These are phyloP conservation scores for Microcebus murinus DNA, from an alignment of 2,113 vertebrate genomes.

Conservation along the genomic window DNA sequence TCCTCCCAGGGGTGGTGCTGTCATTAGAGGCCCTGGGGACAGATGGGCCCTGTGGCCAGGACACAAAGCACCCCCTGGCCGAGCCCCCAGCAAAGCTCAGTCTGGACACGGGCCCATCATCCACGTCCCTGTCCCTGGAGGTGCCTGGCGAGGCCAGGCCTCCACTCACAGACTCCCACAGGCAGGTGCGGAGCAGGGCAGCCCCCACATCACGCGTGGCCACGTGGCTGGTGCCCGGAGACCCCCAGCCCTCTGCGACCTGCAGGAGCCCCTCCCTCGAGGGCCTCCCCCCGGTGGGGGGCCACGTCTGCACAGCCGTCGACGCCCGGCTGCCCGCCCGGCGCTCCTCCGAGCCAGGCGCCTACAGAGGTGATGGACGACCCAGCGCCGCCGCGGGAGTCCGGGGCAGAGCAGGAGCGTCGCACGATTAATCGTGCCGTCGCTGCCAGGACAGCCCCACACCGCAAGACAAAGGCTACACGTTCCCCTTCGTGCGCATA, in stretches of 20 bases:
- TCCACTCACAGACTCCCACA: constrained; percentile 75
- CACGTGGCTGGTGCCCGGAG: accelerated
- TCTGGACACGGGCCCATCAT: constrained; percentile 76
- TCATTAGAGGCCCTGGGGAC: constrained; percentile 76
- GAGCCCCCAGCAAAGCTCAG: constrained; percentile 78
- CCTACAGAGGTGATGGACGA: background rate
- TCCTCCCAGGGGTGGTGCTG: constrained; percentile 25
- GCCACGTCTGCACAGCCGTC: background rate
- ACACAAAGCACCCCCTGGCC: constrained; percentile 76
- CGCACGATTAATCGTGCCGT: background rate
- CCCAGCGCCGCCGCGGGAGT: accelerated
- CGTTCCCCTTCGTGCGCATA: background rate
- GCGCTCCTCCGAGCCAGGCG: accelerated
- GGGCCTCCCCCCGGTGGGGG: accelerated
- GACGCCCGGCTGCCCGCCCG: accelerated
- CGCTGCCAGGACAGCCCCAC: background rate
- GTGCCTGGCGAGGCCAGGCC: constrained; percentile 70
- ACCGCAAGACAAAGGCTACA: background rate
- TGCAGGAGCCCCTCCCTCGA: background rate
- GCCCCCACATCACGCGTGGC: background rate
- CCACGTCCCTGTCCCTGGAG: constrained; percentile 55
- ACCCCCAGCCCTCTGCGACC: accelerated
- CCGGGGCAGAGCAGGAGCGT: background rate
- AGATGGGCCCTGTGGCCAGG: constrained; percentile 15
- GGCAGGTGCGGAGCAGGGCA: background rate